Evolutionary conservation across 2,797 vertebrate species (phyloP).

Genomic region (Masticophis lateralis): DNA sequence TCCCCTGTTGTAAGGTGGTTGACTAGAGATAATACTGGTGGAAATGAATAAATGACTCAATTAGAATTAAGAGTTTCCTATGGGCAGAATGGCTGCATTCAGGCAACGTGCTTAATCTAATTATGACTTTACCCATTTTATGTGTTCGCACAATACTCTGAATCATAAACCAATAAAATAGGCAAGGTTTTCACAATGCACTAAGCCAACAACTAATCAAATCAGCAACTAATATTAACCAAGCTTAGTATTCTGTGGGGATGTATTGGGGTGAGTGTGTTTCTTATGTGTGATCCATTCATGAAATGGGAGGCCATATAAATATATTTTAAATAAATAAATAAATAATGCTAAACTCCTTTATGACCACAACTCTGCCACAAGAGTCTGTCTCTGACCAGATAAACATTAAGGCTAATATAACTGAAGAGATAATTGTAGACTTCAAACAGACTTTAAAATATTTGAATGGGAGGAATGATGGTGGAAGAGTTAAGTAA

Average conservation of each 20-base stretch:
- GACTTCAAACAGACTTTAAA: not conserved
- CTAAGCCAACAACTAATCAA: not conserved
- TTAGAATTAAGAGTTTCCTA: not conserved
- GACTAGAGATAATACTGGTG: not conserved
- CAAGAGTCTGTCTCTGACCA: not conserved
- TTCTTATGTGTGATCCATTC: not conserved
- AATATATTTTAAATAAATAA: not conserved
- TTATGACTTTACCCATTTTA: not conserved
- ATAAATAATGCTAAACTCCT: not conserved
- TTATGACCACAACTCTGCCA: not conserved
- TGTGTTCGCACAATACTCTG: not conserved
- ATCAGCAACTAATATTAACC: not conserved
- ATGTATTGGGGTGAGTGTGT: not conserved
- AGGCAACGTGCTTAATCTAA: not conserved
- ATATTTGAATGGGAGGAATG: not conserved
- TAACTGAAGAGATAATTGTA: not conserved
- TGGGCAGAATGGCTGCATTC: not conserved
- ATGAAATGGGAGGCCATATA: not conserved
- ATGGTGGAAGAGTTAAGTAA: slow-evolving; percentile 14
- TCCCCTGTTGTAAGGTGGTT: not conserved
- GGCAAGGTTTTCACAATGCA: not conserved
- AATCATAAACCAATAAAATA: not conserved
- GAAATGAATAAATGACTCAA: not conserved
- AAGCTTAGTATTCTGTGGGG: not conserved
- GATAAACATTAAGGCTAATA: not conserved